Evolutionary conservation across 2,113 vertebrate species (phyloP), one percentile per base, ranked within the genome.

Genomic region (Cygnus buccinator): DNA sequence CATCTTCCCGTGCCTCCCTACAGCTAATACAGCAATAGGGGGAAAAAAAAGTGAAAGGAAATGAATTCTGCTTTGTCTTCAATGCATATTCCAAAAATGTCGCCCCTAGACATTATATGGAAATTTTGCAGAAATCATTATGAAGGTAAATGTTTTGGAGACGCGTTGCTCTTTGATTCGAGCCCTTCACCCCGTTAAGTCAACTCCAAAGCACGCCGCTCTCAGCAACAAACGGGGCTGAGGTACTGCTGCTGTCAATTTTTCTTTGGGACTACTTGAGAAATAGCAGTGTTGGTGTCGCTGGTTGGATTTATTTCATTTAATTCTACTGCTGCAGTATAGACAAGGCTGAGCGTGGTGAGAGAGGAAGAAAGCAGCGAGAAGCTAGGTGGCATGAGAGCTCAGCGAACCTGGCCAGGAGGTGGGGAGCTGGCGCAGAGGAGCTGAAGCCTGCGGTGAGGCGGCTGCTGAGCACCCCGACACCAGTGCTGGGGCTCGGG

Each of bases 281-380:
- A n/a, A 37, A 4, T 0, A 37, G 23, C 55, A 2, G 0, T 0
- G 10, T 2, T 10, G 19, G 0, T 10, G 7, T 14, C 0, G 2
- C 16, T 3, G 57, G 1, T 0, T 6, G n/a, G 58, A 5, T 13
- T 22, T 5, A 16, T 28, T 12, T 11, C 11, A 1, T 4, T 10
- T 6, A 0, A 6, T 0, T 10, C 15, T 10, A 12, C 1, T 1
- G 0, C 1, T 0, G 0, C 17, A 1, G 0, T 19, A 2, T 5
- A 15, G 63, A 4, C 7, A 0, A 1, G 23, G 41, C 77, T 0
- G 20, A 55, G 83, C 14, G 37, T 15, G 2, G 77, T 21, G 0
- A 2, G 0, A 8, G 44, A 2, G 1, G 58, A 5, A 17, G 28
- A 3, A 4, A 10, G 2, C 50, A 22, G 39, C 1, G 5, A 4